These are phyloP conservation scores for Cebidichthys violaceus DNA, from an alignment of 2,113 vertebrate genomes.

Conservation along the genomic window DNA sequence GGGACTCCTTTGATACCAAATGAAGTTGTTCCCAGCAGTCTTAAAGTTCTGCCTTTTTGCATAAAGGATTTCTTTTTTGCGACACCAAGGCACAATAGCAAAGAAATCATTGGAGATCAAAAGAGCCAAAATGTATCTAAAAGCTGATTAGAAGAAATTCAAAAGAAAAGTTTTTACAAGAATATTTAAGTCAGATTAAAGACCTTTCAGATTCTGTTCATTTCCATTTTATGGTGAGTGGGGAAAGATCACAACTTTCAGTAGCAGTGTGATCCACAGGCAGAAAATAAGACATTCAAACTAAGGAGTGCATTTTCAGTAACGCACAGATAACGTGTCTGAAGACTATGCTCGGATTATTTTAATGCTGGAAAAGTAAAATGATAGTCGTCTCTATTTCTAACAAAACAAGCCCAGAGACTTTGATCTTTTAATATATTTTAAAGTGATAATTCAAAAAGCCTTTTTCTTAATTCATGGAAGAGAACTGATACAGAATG, in stretches of 20 bases:
- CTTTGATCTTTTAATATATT: constrained; percentile 66
- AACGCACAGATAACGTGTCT: constrained; percentile 60
- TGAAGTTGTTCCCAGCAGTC: constrained; percentile 1
- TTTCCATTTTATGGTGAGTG: constrained; percentile 59
- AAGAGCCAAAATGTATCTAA: constrained; percentile 42
- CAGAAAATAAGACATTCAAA: constrained; percentile 63
- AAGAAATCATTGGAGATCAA: constrained; percentile 52
- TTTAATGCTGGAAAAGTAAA: constrained; percentile 64
- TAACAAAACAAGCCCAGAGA: constrained; percentile 47
- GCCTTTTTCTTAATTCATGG: constrained; percentile 53
- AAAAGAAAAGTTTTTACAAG: constrained; percentile 43
- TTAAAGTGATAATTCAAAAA: constrained; percentile 58
- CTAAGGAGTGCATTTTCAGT: constrained; percentile 52
- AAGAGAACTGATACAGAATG: constrained; percentile 28
- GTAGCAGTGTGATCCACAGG: constrained; percentile 20
- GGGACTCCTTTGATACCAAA: constrained; percentile 2
- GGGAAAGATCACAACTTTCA: constrained; percentile 49
- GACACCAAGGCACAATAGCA: constrained; percentile 37
- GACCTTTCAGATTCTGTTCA: constrained; percentile 64
- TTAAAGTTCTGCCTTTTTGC: constrained; percentile 27
- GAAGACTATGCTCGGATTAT: constrained; percentile 48
- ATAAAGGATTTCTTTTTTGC: constrained; percentile 11
- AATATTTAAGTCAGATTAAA: constrained; percentile 73
- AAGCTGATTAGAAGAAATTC: constrained; percentile 55
- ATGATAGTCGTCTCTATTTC: constrained; percentile 50